A percentile compares a stretch with the other conserved stretches of the same genome.
These are phyloP conservation scores for Arrhamphus sclerolepis DNA, from an alignment of 2,797 vertebrate genomes.

Conservation along the genomic window DNA sequence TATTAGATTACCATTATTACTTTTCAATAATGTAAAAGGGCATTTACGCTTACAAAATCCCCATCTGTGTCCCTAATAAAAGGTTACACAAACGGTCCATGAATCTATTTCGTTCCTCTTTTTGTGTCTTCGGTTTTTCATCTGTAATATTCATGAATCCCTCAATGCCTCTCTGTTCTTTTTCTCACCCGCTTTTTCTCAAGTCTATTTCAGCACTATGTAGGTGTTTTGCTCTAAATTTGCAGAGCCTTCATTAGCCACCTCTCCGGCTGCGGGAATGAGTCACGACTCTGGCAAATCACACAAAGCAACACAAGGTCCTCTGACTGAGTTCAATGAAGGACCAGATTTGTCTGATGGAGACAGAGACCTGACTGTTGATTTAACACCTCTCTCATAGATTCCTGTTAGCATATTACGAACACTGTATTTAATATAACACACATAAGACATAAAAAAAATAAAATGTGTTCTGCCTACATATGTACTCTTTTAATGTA, in stretches of 20 bases:
- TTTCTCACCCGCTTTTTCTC: slow-evolving; percentile 30
- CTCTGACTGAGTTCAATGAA: slow-evolving; percentile 21
- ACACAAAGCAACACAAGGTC: slow-evolving; percentile 31
- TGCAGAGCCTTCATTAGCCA: slow-evolving; percentile 44
- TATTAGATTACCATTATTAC: not conserved
- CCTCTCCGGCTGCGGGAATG: slow-evolving; percentile 51
- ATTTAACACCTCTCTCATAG: not conserved
- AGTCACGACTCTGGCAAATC: slow-evolving; percentile 60
- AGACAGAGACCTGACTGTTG: not conserved
- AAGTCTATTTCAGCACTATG: slow-evolving; percentile 58
- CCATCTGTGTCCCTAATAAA: slow-evolving; percentile 8
- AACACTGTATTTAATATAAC: not conserved
- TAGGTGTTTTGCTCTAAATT: slow-evolving; percentile 65
- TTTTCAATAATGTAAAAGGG: too few species aligned
- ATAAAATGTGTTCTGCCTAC: too few species aligned
- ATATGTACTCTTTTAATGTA: too few species aligned
- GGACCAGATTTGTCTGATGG: not conserved
- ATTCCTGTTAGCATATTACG: not conserved
- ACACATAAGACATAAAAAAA: too few species aligned
- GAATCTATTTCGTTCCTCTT: not conserved
- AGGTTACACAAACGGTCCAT: not conserved
- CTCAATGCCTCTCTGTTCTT: not conserved
- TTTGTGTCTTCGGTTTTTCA: not conserved
- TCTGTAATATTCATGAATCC: slow-evolving; percentile 1
- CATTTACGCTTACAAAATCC: slow-evolving; percentile 1